Percentiles rank a stretch among this genome's conserved stretches.
Conservation (phyloP, 2,888 invertebrate species). For the Agrotis segetum region DNA sequence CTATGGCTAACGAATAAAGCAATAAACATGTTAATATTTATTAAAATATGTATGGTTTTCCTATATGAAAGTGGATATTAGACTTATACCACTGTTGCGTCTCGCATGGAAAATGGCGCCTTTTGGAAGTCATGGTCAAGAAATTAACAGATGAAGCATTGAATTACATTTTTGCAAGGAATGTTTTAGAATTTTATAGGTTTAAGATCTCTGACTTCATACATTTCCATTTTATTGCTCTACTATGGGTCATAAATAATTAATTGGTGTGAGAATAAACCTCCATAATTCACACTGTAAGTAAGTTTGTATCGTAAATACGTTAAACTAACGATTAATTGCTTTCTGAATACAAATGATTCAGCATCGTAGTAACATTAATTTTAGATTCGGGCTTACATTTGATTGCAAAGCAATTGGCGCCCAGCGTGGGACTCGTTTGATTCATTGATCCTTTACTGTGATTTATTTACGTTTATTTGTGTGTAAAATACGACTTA, state of each 20-base stretch:
- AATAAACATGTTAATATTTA: slow-evolving; percentile 48
- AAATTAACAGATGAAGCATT: neutral
- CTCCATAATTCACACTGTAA: slow-evolving; percentile 2
- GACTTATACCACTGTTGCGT: neutral
- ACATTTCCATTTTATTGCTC: neutral
- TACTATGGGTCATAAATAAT: neutral
- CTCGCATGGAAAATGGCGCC: neutral
- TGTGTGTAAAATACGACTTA: slow-evolving; percentile 46
- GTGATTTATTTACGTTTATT: slow-evolving; percentile 27
- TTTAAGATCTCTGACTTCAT: too few species aligned
- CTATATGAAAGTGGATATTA: neutral
- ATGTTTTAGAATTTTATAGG: neutral
- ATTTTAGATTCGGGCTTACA: slow-evolving; percentile 42
- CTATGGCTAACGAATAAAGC: slow-evolving; percentile 37
- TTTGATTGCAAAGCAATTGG: slow-evolving; percentile 51
- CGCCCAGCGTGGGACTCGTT: slow-evolving; percentile 57
- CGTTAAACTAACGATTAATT: slow-evolving; percentile 36
- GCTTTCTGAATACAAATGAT: slow-evolving; percentile 44
- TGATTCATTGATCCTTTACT: slow-evolving; percentile 33
- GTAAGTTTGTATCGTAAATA: slow-evolving; percentile 11
- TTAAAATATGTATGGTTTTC: slow-evolving; percentile 17
- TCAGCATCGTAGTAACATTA: slow-evolving; percentile 48
- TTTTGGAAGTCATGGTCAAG: neutral
- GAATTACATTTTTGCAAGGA: neutral
- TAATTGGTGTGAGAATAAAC: slow-evolving; percentile 4